Evolutionary conservation across 2,113 vertebrate species (phyloP).

Genomic region (Dicrurus megarhynchus): DNA sequence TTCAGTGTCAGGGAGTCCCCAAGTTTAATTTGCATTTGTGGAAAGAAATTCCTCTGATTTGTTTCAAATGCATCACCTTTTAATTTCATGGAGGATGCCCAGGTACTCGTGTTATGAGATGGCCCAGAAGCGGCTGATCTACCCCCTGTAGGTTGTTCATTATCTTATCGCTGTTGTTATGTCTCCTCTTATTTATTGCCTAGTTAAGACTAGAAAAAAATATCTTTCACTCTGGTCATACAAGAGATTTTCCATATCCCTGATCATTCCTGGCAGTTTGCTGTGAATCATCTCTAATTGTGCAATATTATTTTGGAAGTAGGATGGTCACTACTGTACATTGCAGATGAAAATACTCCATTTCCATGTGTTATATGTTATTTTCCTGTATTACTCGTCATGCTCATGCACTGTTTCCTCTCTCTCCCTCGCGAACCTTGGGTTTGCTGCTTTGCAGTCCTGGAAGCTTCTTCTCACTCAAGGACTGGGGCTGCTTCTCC

Average conservation of each 20-base stretch:
- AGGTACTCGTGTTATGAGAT: neutral
- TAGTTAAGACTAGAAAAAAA: neutral
- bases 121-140: neutral
- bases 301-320: neutral
- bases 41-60: neutral
- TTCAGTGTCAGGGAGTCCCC: neutral
- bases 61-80: neutral
- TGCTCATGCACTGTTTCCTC: neutral
- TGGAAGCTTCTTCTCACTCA: neutral
- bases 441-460: neutral
- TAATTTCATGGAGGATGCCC: conserved; percentile 5
- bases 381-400: neutral
- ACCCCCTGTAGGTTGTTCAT: neutral
- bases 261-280: neutral
- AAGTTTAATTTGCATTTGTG: neutral
- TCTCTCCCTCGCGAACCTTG: accelerated
- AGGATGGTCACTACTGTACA: neutral
- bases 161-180: neutral
- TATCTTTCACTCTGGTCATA: neutral
- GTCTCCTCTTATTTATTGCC: neutral
- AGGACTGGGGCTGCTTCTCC: neutral
- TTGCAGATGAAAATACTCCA: neutral
- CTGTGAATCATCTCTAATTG: neutral
- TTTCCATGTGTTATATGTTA: neutral
- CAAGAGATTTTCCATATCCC: neutral